phyloP scores from a whole-genome alignment of 2,888 invertebrate species.

The Drosophila stalkeri region DNA sequence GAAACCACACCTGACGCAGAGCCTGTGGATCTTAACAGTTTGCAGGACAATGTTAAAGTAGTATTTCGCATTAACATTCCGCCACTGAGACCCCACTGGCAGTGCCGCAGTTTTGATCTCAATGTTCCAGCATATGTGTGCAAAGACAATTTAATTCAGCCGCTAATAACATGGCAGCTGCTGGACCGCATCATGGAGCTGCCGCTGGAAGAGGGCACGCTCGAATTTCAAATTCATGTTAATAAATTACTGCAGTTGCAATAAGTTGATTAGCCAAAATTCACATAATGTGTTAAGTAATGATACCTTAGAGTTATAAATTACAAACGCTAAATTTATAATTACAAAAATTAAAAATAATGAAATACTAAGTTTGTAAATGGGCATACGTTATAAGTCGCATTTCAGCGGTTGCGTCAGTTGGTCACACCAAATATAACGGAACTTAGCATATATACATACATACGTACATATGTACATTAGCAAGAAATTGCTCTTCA shows the following conservation, averaged over 20 bases:
- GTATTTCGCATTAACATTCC: constrained; percentile 23
- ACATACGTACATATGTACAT: no score
- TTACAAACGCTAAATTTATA: not conserved
- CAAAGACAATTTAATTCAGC: constrained; percentile 28
- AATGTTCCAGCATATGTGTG: constrained; percentile 6
- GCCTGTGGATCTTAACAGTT: not conserved
- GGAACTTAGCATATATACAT: constrained; percentile 14
- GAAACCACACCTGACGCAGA: not conserved
- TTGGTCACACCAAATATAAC: constrained; percentile 39
- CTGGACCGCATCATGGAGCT: constrained; percentile 32
- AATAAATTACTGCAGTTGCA: constrained; percentile 1
- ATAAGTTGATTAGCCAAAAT: not conserved
- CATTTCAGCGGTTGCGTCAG: not conserved
- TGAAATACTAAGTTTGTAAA: not conserved
- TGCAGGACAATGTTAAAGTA: constrained; percentile 26
- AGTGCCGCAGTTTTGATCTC: constrained; percentile 24
- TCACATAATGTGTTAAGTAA: not conserved
- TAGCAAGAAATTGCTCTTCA: no score
- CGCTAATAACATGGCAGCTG: constrained; percentile 32
- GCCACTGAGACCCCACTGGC: constrained; percentile 19
- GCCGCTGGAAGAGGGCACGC: constrained; percentile 11
- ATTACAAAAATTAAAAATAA: not conserved
- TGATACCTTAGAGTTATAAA: not conserved
- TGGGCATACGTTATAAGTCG: not conserved
- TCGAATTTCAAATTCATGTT: not conserved